Base-by-base conservation (phyloP, 1,140 invertebrate species). In the Macrosteles quadrilineatus region DNA sequence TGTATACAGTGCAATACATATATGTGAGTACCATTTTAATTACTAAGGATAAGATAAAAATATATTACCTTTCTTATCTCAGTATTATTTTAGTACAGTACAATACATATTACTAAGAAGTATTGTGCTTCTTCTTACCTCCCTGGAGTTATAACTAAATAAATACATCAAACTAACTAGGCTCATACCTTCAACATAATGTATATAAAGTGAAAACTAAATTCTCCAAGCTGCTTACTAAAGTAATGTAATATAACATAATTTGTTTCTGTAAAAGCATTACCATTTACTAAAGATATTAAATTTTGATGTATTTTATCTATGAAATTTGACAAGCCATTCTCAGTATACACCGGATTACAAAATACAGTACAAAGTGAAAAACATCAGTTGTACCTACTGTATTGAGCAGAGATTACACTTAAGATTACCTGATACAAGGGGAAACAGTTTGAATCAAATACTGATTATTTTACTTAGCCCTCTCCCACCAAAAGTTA, bases 51-150 rank as follows among this genome's bases (percentile, higher is more conserved):
- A 9, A 59, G 55, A 59, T 25, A 59, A 59, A 50, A 59, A 59
- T 59, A 59, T 59, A 59, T 50, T 50, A 12, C 12, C 9, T 29
- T 59, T n/a, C n/a, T 25, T 29, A 21, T 29, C 6, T 2, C 6
- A 29, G 6, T 59, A 59, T 21, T 25, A 4, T 9, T 27, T 25
- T 2, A 14, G 23, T 21, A 25, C 55, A 59, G 12, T 59, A 50
- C 17, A 6, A 50, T n/a, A n/a, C n/a, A 11, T 19, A 19, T 19
- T 50, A 50, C 17, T 6, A 19, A 12, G 2, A 59, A 30, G 25
- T 59, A 59, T 59, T 59, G 55, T 59, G 55, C 55, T 29, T 59
- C 27, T 14, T 25, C 55, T 59, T 59, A 59, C 2, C 4, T 59
- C n/a, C 2, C 55, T 59, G 27, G 6, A 27, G 11, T 6, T 53